phyloP scores from a whole-genome alignment of 2,113 vertebrate species.

The Furnarius figulus region DNA sequence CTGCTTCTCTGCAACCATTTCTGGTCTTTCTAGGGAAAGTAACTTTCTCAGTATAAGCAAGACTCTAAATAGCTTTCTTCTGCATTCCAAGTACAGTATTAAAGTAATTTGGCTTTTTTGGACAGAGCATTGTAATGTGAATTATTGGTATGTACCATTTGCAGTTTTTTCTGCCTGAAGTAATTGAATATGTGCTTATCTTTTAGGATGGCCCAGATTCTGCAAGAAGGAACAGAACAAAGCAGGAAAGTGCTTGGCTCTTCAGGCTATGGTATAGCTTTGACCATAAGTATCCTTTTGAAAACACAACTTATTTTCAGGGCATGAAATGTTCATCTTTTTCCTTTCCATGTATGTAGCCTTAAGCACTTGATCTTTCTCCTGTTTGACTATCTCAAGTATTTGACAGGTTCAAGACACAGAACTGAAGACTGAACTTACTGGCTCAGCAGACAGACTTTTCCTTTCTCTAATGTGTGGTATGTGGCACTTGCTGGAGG shows the following conservation, averaged over 20 bases:
- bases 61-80: background rate
- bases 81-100: background rate
- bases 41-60: background rate
- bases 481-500: background rate
- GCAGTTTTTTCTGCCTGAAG: background rate
- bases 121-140: background rate
- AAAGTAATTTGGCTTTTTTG: background rate
- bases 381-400: background rate
- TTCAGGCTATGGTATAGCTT: constrained; percentile 98
- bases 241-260: constrained; percentile 97
- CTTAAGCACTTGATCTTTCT: background rate
- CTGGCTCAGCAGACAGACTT: background rate
- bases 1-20: background rate
- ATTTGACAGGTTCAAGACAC: background rate
- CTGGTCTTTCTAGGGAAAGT: background rate
- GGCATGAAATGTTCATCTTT: background rate
- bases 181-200: constrained; percentile 6
- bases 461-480: background rate
- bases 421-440: background rate
- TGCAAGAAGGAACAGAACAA: constrained; percentile 84
- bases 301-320: background rate
- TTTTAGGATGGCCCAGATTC: constrained; percentile 76
- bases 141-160: background rate
- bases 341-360: background rate
- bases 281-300: constrained; percentile 99